Evolutionary conservation across 1,140 invertebrate species (phyloP).

Genomic region (Tachypleus tridentatus): DNA sequence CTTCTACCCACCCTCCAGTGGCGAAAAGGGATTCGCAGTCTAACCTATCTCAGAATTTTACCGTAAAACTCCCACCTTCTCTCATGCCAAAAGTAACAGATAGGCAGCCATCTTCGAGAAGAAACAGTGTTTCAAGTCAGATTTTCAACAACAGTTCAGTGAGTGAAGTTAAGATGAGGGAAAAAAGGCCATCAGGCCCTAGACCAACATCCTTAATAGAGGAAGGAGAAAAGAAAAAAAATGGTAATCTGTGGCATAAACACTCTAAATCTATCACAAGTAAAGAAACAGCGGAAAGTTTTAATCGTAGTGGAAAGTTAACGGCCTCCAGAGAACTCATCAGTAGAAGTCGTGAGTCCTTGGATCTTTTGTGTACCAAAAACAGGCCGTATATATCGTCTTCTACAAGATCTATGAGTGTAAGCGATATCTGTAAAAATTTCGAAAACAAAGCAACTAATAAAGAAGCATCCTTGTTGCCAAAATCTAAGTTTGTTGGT

Average conservation of each 20-base stretch:
- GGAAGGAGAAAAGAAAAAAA: background rate
- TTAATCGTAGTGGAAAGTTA: too few species aligned
- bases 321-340: too few species aligned
- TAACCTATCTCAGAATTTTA: background rate
- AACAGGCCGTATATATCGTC: background rate
- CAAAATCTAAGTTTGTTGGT: slow-evolving; percentile 5
- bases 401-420: slow-evolving; percentile 13
- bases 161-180: slow-evolving; percentile 13
- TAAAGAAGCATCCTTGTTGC: background rate
- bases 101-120: background rate
- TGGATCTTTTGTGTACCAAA: background rate
- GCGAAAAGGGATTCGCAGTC: slow-evolving; percentile 2
- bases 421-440: slow-evolving; percentile 21
- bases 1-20: slow-evolving; percentile 10
- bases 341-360: background rate
- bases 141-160: background rate
- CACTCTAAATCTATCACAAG: too few species aligned
- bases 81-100: background rate
- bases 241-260: background rate
- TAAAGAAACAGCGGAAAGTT: too few species aligned
- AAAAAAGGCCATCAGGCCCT: slow-evolving; percentile 4
- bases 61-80: background rate
- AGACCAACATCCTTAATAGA: background rate
- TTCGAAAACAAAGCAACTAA: slow-evolving; percentile 18
- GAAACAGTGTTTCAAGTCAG: background rate